Evolutionary conservation across 1,140 invertebrate genomes (phyloP).

Genomic region (Glomeris maerens): DNA sequence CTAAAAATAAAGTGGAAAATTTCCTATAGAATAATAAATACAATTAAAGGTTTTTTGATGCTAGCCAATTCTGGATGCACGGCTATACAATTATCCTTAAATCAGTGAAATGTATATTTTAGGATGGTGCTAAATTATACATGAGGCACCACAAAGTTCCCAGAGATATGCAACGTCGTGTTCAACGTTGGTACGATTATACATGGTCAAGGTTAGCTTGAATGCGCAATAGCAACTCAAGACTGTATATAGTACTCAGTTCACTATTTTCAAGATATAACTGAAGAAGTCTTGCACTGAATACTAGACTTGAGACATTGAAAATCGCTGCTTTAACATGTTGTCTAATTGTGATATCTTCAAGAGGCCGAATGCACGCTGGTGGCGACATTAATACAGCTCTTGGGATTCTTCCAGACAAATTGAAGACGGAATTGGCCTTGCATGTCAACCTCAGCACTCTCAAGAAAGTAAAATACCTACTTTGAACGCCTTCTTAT

Average conservation of each 20-base stretch:
- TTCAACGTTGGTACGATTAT: conserved; percentile 93
- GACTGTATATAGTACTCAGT: too few relatives aligned
- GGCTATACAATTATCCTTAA: neutral
- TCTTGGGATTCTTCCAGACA: conserved; percentile 80
- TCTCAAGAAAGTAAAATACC: conserved; percentile 86
- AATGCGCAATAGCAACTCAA: too few relatives aligned
- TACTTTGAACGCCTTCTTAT: too few relatives aligned
- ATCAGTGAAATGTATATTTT: conserved; percentile 12
- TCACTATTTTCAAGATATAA: conserved; percentile 5
- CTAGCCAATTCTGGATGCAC: too few relatives aligned
- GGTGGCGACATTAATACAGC: conserved; percentile 91
- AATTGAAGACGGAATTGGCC: conserved; percentile 89
- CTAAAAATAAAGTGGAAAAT: too few relatives aligned
- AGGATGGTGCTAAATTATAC: conserved; percentile 89
- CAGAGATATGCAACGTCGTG: conserved; percentile 79
- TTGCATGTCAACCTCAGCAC: conserved; percentile 90
- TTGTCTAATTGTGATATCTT: conserved; percentile 17
- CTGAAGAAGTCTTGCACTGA: neutral
- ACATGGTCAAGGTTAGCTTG: conserved; percentile 68
- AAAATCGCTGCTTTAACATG: neutral
- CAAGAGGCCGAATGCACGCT: conserved; percentile 79
- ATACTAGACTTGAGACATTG: neutral
- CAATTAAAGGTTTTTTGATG: too few relatives aligned
- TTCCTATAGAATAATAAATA: too few relatives aligned
- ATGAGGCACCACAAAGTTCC: conserved; percentile 96